A percentile compares a stretch with the other conserved stretches of the same genome.
Evolutionary conservation across 2,113 vertebrate species (phyloP).

Genomic region (Phylloscopus trochiloides): DNA sequence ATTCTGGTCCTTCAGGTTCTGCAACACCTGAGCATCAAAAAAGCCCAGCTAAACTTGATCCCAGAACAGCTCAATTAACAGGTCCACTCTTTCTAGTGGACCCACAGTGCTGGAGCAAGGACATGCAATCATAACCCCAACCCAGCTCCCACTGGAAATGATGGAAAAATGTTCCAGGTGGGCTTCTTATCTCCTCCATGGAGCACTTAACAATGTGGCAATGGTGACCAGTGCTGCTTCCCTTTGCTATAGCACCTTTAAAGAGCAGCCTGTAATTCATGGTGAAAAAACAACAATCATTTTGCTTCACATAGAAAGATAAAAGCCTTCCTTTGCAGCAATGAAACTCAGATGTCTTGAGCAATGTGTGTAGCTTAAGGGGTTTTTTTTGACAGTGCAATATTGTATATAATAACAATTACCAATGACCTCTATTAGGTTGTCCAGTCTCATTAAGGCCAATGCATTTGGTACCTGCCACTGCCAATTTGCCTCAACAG

Average conservation of each 20-base stretch:
- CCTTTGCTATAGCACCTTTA: not conserved
- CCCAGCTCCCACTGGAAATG: not conserved
- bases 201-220: not conserved
- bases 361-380: constrained; percentile 68
- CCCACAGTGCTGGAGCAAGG: not conserved
- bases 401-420: constrained; percentile 92
- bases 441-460: constrained; percentile 85
- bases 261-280: not conserved
- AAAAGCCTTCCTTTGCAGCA: constrained; percentile 41
- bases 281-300: constrained; percentile 13
- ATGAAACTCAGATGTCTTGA: constrained; percentile 53
- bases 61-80: not conserved
- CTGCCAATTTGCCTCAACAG: constrained; percentile 90
- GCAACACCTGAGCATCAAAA: not conserved
- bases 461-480: constrained; percentile 86
- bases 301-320: constrained; percentile 26
- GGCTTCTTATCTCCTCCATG: not conserved
- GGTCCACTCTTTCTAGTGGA: not conserved
- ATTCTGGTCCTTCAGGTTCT: not conserved
- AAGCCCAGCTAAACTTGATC: not conserved
- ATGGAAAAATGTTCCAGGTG: not conserved
- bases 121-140: fast-evolving
- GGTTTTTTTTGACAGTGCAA: constrained; percentile 77
- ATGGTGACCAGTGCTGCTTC: not conserved
- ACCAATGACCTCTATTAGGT: constrained; percentile 89